Evolutionary conservation across 2,797 vertebrate species (phyloP), one percentile per base, ranked within the genome.

Genomic region (Sebastes dallii): DNA sequence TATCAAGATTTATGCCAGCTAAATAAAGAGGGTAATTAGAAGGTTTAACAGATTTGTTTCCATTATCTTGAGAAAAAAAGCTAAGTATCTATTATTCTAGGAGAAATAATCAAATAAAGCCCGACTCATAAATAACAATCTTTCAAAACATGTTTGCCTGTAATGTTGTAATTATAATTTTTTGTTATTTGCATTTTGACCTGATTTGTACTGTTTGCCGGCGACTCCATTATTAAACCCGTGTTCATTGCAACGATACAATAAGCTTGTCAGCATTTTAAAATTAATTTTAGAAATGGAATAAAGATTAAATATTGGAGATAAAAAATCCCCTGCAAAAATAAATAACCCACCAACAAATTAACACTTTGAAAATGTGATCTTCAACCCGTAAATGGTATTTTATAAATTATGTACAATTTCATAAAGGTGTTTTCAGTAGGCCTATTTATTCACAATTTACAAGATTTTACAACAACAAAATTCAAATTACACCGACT

Each of bases 391-490:
- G 91, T 93, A 96, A 96, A 90, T 12, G 72, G 18, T 52, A 60
- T 83, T 82, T 58, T 24, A 25, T 86, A 79, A 97, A 96, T 96
- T 97, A 97, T 98, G 72, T 97, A 97, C 95, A 96, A 91, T 96
- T 95, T 89, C 90, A 93, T 95, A 86, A 86, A 88, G 64, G 70
- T 87, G 91, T 95, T 95, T 95, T 82, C 87, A 91, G 77, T 96
- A 96, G 90, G 88, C 91, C 92, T 94, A 96, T 95, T 95, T 96
- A 96, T 95, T 96, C 96, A 98, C 97, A 97, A 96, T 98, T 96
- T 97, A 98, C 97, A 99, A 92, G 93, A 98, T 96, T 55, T 96
- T 96, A 97, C 95, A 97, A 96, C 93, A 94, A 92, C 92, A 95
- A 93, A 94, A 92, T 91, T 83, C 91, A 94, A 91, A 92, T 91